Evolutionary conservation across 2,888 invertebrate species (phyloP).

Genomic region (Himalopsyche anomala): DNA sequence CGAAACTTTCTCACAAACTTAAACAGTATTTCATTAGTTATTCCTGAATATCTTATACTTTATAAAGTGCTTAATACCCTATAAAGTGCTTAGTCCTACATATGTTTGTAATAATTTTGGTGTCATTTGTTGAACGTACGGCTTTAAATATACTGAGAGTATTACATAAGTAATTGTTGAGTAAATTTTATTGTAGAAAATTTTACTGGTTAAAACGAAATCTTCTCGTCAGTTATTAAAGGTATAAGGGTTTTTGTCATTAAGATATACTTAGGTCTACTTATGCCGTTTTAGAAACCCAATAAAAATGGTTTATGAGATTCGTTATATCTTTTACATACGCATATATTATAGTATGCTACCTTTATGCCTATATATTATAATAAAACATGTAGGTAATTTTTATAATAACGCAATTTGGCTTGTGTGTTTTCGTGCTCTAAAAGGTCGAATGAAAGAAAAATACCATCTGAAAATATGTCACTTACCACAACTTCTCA

Average conservation of each 20-base stretch:
- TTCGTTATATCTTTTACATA: neutral
- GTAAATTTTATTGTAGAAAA: no score
- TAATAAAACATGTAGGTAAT: neutral
- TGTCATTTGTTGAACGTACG: no score
- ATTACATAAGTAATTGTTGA: no score
- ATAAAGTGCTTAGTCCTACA: no score
- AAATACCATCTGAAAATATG: constrained; percentile 15
- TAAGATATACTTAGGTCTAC: neutral
- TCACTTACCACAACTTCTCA: neutral
- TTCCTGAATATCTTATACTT: no score
- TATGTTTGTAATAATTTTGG: no score
- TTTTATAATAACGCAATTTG: constrained; percentile 34
- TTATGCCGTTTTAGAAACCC: neutral
- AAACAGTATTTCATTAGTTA: no score
- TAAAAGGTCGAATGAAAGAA: constrained; percentile 20
- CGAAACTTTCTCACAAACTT: no score
- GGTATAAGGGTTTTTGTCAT: neutral
- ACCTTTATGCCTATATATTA: neutral
- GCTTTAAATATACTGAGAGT: no score
- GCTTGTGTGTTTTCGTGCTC: constrained; percentile 1
- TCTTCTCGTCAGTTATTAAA: no score
- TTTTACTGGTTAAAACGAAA: no score
- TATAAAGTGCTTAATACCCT: no score
- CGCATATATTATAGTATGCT: neutral
- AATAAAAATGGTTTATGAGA: neutral